Conservation (phyloP, 2,113 vertebrate species). For the Cromileptes altivelis region DNA sequence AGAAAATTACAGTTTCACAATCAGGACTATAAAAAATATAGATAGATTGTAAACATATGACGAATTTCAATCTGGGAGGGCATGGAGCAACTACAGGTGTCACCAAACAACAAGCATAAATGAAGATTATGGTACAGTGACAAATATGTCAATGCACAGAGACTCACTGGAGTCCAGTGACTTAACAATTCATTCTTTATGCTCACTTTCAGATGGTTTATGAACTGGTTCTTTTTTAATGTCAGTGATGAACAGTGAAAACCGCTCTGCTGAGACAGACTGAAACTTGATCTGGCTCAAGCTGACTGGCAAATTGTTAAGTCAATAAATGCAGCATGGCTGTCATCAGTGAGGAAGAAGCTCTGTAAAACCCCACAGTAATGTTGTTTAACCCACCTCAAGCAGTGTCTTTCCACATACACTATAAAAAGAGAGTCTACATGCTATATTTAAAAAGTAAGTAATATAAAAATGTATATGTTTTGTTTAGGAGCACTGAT, state of each 20-base stretch:
- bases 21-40: neutral
- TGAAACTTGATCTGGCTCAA: neutral
- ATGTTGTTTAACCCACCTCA: neutral
- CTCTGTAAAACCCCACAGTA: neutral
- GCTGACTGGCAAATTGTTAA: neutral
- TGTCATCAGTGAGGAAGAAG: neutral
- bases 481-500: slow-evolving; percentile 48
- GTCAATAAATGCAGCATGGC: too few relatives aligned
- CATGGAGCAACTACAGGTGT: neutral
- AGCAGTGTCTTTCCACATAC: neutral
- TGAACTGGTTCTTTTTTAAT: neutral
- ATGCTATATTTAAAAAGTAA: neutral
- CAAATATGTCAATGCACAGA: neutral
- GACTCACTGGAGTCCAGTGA: neutral
- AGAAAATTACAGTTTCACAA: neutral
- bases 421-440: neutral
- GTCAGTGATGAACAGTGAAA: neutral
- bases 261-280: neutral
- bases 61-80: neutral
- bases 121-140: neutral
- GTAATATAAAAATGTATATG: neutral
- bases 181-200: neutral
- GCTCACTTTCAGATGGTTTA: too few relatives aligned
- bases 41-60: neutral
- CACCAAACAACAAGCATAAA: neutral